These are phyloP conservation scores for Tinamus major DNA, from an alignment of 2,797 vertebrate species.

Conservation along the genomic window DNA sequence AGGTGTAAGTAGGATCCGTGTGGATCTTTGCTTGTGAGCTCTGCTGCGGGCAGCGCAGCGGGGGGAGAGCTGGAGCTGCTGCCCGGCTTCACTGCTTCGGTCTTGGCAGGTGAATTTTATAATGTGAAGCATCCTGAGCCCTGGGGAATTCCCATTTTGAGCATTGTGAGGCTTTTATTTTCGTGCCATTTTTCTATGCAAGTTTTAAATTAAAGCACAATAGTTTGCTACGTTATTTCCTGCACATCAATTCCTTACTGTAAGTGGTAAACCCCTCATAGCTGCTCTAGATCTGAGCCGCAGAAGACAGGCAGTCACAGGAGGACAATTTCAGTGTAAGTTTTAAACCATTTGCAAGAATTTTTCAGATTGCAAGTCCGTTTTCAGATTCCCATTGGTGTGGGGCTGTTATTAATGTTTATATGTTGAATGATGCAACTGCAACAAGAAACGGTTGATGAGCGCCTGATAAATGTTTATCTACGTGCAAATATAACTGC, in stretches of 20 bases:
- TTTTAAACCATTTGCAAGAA: neutral
- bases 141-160: neutral
- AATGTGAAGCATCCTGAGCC: neutral
- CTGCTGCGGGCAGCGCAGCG: neutral
- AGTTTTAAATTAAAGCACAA: neutral
- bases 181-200: neutral
- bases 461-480: neutral
- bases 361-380: neutral
- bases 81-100: fast-evolving
- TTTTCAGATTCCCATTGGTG: neutral
- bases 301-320: neutral
- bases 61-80: fast-evolving
- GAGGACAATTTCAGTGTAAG: neutral
- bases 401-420: neutral
- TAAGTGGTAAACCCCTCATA: neutral
- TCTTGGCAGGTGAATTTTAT: neutral
- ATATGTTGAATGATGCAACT: neutral
- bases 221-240: neutral
- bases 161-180: neutral
- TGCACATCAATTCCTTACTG: neutral
- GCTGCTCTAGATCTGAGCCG: neutral
- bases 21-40: neutral
- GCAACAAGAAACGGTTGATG: neutral
- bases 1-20: neutral
- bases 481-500: fast-evolving